Base-by-base conservation (phyloP, 2,888 invertebrate genomes). In the Euphydryas editha region DNA sequence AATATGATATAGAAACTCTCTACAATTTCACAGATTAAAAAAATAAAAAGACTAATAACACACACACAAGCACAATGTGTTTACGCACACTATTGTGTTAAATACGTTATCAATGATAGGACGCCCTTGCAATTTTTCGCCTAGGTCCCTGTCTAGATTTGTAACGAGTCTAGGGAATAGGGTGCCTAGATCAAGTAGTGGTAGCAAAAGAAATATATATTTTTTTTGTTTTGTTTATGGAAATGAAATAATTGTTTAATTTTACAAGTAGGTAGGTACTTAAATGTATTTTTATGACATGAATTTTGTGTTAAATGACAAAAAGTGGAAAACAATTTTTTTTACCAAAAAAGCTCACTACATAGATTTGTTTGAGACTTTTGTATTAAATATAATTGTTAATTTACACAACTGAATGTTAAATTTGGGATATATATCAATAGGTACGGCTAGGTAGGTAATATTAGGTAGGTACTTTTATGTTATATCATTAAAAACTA, bases 181-280 rank as follows among this genome's bases (percentile, higher is more conserved):
- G 90, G 91, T 86, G 90, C 89, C 90, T 92, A 92, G 91, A 90
- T 86, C 83, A 84, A 73, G 88, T 87, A 92, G 72, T 37, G 87
- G 68, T 59, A 70, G 83, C 87, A 88, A 36, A 80, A 71, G 65
- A 65, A 71, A 37, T 37, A 18, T 39, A n/a, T n/a, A 18, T 18
- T 20, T 17, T 55, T 2, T 42, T 55, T 17, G 55, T 24, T 61
- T 37, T 13, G 30, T 15, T 60, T 36, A 54, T 21, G 8, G 30
- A 30, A 30, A 30, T 30, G 8, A 30, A 7, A 30, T 1, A 8
- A 30, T n/a, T n/a, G 8, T 5, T 30, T 30, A 30, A 30, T 30
- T 30, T 2, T 2, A 30, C 4, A 30, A 30, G 5, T 30, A 30
- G 24, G 24, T 24, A 24, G 4, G 5, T 30, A 2, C 8, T n/a